phyloP scores from a whole-genome alignment of 2,113 vertebrate genomes.

The Ailuropoda melanoleuca region DNA sequence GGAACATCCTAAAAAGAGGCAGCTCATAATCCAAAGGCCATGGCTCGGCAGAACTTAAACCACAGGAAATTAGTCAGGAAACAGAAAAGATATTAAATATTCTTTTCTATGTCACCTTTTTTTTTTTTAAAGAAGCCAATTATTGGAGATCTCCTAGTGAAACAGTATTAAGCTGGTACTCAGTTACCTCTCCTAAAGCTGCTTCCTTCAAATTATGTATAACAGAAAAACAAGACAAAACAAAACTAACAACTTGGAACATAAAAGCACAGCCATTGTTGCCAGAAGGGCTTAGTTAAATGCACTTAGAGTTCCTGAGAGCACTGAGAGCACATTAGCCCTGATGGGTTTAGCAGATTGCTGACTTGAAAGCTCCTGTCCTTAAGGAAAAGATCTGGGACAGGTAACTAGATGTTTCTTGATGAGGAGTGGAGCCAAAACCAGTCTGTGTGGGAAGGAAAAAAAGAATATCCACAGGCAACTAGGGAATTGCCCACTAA shows the following conservation, averaged over 20 bases:
- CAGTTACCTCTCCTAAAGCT: neutral
- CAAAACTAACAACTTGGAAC: neutral
- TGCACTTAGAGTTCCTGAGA: neutral
- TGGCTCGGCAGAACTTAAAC: neutral
- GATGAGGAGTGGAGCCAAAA: neutral
- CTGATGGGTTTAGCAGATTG: neutral
- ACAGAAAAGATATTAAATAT: conserved; percentile 23
- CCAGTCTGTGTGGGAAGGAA: neutral
- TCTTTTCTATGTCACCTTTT: neutral
- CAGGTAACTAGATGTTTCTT: neutral
- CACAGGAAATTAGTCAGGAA: conserved; percentile 46
- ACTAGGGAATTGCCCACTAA: neutral
- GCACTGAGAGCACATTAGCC: conserved; percentile 23
- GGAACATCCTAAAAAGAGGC: neutral
- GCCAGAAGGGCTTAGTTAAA: conserved; percentile 46
- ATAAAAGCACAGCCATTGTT: neutral
- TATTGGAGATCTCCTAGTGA: neutral
- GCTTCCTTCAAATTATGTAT: conserved; percentile 30
- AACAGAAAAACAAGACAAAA: neutral
- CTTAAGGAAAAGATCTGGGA: neutral
- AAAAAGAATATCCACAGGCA: neutral
- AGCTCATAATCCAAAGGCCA: neutral
- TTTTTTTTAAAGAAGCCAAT: conserved; percentile 29
- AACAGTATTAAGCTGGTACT: neutral
- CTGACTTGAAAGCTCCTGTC: conserved; percentile 31